These are phyloP conservation scores for Xiphophorus couchianus DNA, from an alignment of 2,113 vertebrate genomes.

Conservation along the genomic window DNA sequence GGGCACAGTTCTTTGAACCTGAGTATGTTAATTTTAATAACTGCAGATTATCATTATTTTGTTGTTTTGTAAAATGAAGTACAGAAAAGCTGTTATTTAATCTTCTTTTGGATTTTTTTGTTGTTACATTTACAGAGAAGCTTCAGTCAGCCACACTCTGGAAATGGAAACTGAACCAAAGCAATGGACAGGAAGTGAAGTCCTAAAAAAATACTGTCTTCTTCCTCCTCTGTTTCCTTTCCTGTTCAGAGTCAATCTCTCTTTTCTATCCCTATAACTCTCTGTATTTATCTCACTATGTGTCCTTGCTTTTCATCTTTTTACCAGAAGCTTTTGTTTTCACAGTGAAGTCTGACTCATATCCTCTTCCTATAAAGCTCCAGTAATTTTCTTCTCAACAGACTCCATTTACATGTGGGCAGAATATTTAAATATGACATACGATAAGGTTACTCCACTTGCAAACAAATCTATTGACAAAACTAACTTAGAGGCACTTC, in stretches of 20 bases:
- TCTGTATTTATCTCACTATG: slow-evolving; percentile 16
- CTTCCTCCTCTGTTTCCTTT: slow-evolving; percentile 58
- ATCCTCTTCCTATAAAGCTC: slow-evolving; percentile 4
- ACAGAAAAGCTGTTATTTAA: background rate
- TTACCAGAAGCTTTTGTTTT: slow-evolving; percentile 6
- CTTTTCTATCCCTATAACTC: slow-evolving; percentile 17
- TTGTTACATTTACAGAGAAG: background rate
- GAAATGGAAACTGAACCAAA: slow-evolving; percentile 60
- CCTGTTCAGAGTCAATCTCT: slow-evolving; percentile 49
- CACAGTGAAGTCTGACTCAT: background rate
- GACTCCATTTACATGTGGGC: background rate
- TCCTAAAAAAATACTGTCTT: slow-evolving; percentile 56
- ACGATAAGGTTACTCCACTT: background rate
- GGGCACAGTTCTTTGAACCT: no score
- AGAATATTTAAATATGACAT: background rate
- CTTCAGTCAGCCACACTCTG: slow-evolving; percentile 26
- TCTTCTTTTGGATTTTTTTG: background rate
- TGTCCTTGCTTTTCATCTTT: background rate
- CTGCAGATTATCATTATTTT: no score
- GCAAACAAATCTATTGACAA: background rate
- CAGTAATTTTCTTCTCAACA: background rate
- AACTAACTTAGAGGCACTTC: no score
- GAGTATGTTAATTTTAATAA: no score
- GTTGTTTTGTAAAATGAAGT: background rate
- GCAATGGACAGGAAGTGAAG: slow-evolving; percentile 65